Conservation (phyloP, 2,797 vertebrate species). For the Tapirus indicus region DNA sequence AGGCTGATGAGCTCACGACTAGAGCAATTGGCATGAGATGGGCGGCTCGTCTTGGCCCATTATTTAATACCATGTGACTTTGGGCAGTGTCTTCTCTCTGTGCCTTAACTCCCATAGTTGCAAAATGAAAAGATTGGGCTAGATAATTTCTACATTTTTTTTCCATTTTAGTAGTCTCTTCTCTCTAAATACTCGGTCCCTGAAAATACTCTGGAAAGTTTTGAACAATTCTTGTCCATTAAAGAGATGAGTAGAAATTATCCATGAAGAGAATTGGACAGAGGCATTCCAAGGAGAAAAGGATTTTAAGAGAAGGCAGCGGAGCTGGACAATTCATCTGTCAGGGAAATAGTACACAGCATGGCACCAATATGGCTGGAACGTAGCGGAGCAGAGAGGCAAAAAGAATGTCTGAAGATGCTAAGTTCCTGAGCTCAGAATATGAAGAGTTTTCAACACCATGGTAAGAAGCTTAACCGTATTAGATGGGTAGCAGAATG, state of each 20-base stretch:
- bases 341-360: neutral
- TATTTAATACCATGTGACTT: too few species aligned
- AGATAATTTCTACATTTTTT: too few species aligned
- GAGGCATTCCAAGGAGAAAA: neutral
- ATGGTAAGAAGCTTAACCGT: neutral
- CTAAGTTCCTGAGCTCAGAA: neutral
- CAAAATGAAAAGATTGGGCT: neutral
- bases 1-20: fast-evolving
- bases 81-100: neutral
- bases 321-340: fast-evolving
- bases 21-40: neutral
- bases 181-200: neutral
- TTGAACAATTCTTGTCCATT: neutral
- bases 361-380: fast-evolving
- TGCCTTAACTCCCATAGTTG: neutral
- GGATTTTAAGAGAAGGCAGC: neutral
- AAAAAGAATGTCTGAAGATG: neutral
- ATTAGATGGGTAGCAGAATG: fast-evolving
- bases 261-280: neutral
- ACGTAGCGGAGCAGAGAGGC: neutral
- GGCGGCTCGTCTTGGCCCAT: fast-evolving
- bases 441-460: neutral
- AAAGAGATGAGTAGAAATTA: neutral
- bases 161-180: neutral
- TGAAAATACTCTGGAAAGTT: neutral